A percentile compares a stretch with the other conserved stretches of the same genome.
Conservation (phyloP, 2,888 invertebrate genomes). For the Strigamia maritima region DNA sequence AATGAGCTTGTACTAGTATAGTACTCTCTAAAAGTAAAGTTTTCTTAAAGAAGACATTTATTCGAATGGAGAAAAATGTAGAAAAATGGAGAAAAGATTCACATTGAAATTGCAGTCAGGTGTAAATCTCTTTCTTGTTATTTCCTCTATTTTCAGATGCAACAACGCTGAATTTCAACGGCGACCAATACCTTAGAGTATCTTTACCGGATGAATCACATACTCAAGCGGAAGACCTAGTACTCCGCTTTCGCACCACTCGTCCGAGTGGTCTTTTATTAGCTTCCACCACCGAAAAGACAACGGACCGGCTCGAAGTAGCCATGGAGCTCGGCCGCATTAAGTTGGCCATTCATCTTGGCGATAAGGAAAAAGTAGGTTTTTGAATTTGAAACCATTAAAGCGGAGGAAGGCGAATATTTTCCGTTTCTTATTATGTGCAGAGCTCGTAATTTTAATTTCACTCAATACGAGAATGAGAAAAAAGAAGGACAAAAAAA, state of each 20-base stretch:
- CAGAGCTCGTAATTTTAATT: neutral
- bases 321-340: constrained; percentile 80
- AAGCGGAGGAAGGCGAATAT: neutral
- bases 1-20: neutral
- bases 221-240: constrained; percentile 86
- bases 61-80: neutral
- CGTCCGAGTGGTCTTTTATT: constrained; percentile 71
- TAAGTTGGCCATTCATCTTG: constrained; percentile 74
- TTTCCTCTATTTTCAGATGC: constrained; percentile 63
- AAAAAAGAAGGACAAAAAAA: neutral
- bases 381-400: neutral
- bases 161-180: constrained; percentile 80
- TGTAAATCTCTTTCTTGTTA: neutral
- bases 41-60: neutral
- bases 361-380: constrained; percentile 75
- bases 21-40: constrained; percentile 2
- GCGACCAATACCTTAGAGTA: constrained; percentile 80
- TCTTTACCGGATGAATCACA: constrained; percentile 66
- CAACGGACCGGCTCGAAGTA: constrained; percentile 78
- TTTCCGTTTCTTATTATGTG: neutral
- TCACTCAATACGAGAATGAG: neutral
- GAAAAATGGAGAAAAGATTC: neutral
- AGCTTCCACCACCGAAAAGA: constrained; percentile 68
- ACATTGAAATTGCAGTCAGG: neutral
- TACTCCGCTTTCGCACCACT: constrained; percentile 78